These are phyloP conservation scores for Scolopax mira DNA, from an alignment of 2,113 vertebrate species.

Conservation along the genomic window DNA sequence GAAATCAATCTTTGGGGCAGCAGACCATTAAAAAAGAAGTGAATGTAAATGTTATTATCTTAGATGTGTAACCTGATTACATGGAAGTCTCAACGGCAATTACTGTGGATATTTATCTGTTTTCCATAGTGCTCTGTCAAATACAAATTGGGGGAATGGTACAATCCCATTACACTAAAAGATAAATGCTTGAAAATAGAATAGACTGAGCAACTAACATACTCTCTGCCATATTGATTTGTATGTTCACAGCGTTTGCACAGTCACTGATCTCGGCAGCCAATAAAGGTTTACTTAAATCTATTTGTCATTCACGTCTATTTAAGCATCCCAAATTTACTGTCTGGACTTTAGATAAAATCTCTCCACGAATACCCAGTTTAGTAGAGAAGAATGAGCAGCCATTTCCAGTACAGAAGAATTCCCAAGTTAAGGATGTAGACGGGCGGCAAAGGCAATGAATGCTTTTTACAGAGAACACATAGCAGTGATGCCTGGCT, in stretches of 20 bases:
- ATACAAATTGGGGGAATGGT: background rate
- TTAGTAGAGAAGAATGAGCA: background rate
- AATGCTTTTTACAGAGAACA: background rate
- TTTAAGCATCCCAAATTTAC: rapidly evolving
- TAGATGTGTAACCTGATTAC: constrained; percentile 11
- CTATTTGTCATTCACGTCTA: background rate
- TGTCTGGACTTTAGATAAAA: background rate
- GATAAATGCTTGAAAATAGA: constrained; percentile 8
- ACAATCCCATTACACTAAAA: constrained; percentile 1
- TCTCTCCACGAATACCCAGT: background rate
- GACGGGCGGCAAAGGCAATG: background rate
- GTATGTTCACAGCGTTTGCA: background rate
- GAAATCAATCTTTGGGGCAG: constrained; percentile 39
- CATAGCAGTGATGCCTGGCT: background rate
- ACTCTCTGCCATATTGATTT: background rate
- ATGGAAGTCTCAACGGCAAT: background rate
- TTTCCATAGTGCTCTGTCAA: constrained; percentile 17
- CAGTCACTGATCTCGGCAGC: background rate
- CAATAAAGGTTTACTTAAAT: background rate
- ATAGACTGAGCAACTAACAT: background rate
- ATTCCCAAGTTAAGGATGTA: background rate
- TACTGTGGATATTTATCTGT: constrained; percentile 21
- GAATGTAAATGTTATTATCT: constrained; percentile 1
- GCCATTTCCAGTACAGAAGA: background rate
- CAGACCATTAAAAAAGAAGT: background rate